Conservation (phyloP, 1,140 invertebrate species). For the Zaprionus gabonicus region DNA sequence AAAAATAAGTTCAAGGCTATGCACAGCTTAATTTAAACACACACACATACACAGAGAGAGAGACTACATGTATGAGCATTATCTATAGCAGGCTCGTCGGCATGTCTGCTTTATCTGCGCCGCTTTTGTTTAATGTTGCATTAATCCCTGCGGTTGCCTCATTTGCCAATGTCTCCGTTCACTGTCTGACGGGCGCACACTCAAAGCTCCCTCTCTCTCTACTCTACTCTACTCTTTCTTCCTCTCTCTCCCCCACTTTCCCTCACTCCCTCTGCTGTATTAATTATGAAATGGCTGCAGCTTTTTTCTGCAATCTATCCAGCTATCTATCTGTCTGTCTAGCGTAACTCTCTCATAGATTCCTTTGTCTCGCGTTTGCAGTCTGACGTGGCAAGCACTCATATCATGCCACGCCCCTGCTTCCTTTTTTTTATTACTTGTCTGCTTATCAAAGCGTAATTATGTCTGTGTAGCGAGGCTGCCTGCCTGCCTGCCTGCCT, state of each 20-base stretch:
- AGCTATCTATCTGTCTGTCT: conserved; percentile 43
- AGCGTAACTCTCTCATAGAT: conserved; percentile 55
- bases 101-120: conserved; percentile 37
- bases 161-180: conserved; percentile 61
- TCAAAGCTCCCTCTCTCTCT: background rate
- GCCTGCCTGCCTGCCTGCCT: background rate
- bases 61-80: conserved; percentile 13
- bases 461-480: conserved; percentile 52
- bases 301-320: conserved; percentile 44
- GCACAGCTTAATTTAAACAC: conserved; percentile 10
- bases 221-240: background rate
- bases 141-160: conserved; percentile 68
- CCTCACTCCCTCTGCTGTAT: conserved; percentile 41
- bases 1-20: conserved; percentile 18
- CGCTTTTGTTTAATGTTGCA: conserved; percentile 73
- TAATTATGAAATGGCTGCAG: conserved; percentile 78
- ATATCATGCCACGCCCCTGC: background rate
- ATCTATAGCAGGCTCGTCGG: background rate
- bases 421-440: conserved; percentile 65
- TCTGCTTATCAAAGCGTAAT: conserved; percentile 80
- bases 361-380: conserved; percentile 71
- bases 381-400: conserved; percentile 58
- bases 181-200: conserved; percentile 6
- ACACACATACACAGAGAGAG: background rate
- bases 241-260: background rate